Conservation (phyloP, 2,113 vertebrate species). For the Danionella cerebrum region DNA sequence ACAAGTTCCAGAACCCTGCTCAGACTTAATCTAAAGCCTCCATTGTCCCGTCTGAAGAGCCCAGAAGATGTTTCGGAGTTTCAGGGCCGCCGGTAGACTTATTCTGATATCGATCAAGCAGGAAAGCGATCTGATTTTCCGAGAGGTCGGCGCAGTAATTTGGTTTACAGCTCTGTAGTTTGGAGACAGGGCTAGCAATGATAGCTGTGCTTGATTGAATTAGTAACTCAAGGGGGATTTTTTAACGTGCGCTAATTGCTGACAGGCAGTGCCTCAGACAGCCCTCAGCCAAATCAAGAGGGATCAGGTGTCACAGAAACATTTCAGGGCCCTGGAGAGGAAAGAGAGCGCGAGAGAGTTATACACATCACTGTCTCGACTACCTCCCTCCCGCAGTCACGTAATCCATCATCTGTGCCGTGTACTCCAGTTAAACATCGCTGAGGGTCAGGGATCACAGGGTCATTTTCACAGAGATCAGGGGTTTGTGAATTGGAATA, state of each 20-base stretch:
- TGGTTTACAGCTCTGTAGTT: slow-evolving; percentile 36
- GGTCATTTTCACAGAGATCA: too few species aligned
- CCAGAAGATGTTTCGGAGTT: slow-evolving; percentile 24
- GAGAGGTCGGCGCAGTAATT: slow-evolving; percentile 27
- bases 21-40: slow-evolving; percentile 15
- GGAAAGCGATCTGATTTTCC: slow-evolving; percentile 34
- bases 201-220: slow-evolving; percentile 51
- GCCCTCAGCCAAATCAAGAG: slow-evolving; percentile 46
- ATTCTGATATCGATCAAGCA: slow-evolving; percentile 29
- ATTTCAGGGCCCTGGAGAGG: slow-evolving; percentile 34
- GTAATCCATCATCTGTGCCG: not conserved
- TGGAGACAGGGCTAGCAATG: slow-evolving; percentile 42
- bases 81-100: slow-evolving; percentile 28
- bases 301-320: slow-evolving; percentile 56
- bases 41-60: slow-evolving; percentile 3
- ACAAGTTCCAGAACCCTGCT: not conserved
- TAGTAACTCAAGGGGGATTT: slow-evolving; percentile 47
- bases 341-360: slow-evolving; percentile 10
- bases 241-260: slow-evolving; percentile 56
- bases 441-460: not conserved
- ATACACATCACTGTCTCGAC: not conserved
- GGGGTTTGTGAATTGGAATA: too few species aligned
- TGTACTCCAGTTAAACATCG: not conserved
- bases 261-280: slow-evolving; percentile 47
- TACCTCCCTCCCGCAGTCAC: not conserved